Conservation (phyloP, 2,113 vertebrate genomes). For the Tringa solitaria region DNA sequence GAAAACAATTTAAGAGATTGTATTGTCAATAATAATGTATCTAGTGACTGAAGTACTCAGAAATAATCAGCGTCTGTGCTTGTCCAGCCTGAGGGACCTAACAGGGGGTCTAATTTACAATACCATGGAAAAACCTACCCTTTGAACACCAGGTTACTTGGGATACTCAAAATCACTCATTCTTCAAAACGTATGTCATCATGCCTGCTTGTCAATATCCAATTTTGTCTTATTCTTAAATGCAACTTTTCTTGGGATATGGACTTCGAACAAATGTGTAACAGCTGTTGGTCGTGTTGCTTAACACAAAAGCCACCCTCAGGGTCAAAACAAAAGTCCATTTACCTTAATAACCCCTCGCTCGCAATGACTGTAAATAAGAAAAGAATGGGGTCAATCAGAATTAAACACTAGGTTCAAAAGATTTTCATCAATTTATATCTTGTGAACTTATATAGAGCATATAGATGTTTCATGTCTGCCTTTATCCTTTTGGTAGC, state of each 20-base stretch:
- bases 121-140: background rate
- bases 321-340: slow-evolving; percentile 33
- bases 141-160: background rate
- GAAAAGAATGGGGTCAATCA: background rate
- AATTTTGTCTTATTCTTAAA: background rate
- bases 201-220: background rate
- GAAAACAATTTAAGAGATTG: background rate
- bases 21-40: background rate
- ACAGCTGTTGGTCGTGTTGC: background rate
- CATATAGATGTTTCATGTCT: background rate
- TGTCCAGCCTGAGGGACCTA: background rate
- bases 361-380: slow-evolving; percentile 6
- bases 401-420: background rate
- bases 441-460: background rate
- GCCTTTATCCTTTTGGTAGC: background rate
- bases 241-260: background rate
- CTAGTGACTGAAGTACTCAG: background rate
- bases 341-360: slow-evolving; percentile 33
- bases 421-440: slow-evolving; percentile 5
- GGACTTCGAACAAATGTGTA: background rate
- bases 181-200: background rate
- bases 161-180: background rate
- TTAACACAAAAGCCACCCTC: slow-evolving; percentile 13
- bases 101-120: slow-evolving; percentile 7
- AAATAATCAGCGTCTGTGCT: background rate